Evolutionary conservation across 2,888 invertebrate genomes (phyloP).

Genomic region (Eilema caniola): DNA sequence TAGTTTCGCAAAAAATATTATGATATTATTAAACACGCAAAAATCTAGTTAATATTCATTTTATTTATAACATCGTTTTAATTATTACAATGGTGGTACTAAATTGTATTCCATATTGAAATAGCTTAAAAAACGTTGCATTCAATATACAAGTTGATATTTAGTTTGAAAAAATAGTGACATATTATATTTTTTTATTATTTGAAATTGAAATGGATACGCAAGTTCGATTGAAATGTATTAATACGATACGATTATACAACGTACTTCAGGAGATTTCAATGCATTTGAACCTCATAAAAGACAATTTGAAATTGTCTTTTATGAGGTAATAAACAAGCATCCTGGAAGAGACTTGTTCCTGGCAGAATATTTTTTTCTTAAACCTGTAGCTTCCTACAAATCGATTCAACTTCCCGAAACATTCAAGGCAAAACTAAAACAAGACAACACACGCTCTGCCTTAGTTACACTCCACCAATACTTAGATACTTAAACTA

Average conservation of each 20-base stretch:
- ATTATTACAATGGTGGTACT: constrained; percentile 41
- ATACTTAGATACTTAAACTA: constrained; percentile 38
- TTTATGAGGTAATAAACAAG: no score
- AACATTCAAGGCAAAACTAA: constrained; percentile 7
- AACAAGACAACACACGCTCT: constrained; percentile 16
- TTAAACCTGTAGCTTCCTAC: neutral
- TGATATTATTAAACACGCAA: constrained; percentile 48
- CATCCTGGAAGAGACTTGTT: neutral
- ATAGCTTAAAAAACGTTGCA: constrained; percentile 18
- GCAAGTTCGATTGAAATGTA: no score
- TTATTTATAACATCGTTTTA: constrained; percentile 51
- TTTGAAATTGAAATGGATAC: no score
- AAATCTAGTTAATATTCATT: constrained; percentile 52
- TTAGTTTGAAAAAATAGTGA: neutral
- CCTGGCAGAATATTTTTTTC: neutral
- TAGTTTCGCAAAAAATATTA: constrained; percentile 19
- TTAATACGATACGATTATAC: no score
- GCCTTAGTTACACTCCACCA: constrained; percentile 28
- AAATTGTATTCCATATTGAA: constrained; percentile 18
- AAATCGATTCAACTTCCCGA: neutral
- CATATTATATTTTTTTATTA: no score
- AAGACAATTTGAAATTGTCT: neutral
- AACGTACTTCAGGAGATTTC: no score
- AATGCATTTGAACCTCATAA: neutral
- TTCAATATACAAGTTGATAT: neutral